A percentile compares a stretch with the other conserved stretches of the same genome.
Evolutionary conservation across 1,140 invertebrate species (phyloP).

Genomic region (Sarcophaga bullata): DNA sequence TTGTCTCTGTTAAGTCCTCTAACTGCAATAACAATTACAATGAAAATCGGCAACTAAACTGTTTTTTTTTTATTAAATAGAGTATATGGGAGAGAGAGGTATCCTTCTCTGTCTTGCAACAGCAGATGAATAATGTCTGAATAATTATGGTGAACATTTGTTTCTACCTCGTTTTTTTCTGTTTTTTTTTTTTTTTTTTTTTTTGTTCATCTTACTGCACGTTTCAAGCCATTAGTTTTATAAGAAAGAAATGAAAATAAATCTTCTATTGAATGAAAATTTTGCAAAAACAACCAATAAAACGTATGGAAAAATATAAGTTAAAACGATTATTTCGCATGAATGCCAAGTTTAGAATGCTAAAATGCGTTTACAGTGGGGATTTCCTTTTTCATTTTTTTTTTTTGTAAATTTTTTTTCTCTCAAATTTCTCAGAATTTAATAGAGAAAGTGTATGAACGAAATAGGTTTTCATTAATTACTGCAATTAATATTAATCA

Average conservation of each 20-base stretch:
- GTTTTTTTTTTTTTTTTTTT: no score
- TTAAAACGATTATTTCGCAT: background rate
- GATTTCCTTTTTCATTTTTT: no score
- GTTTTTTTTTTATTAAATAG: background rate
- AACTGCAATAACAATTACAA: no score
- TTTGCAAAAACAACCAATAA: background rate
- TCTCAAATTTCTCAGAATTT: no score
- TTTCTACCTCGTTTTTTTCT: background rate
- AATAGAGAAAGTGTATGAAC: no score
- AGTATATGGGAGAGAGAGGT: background rate
- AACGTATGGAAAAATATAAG: background rate
- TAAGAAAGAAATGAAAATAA: background rate
- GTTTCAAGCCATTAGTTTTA: conserved; percentile 3
- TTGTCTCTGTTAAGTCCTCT: no score
- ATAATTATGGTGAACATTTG: conserved; percentile 18
- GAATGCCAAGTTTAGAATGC: background rate
- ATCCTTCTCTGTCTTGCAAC: background rate
- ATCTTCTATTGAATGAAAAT: background rate
- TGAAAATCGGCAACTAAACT: background rate
- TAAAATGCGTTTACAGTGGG: background rate
- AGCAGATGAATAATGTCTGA: conserved; percentile 21
- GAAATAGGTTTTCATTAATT: no score
- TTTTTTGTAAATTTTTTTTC: no score
- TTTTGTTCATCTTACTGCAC: background rate
- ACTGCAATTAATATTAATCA: background rate